Conservation (phyloP, 2,113 vertebrate genomes). For the Dipodomys spectabilis region DNA sequence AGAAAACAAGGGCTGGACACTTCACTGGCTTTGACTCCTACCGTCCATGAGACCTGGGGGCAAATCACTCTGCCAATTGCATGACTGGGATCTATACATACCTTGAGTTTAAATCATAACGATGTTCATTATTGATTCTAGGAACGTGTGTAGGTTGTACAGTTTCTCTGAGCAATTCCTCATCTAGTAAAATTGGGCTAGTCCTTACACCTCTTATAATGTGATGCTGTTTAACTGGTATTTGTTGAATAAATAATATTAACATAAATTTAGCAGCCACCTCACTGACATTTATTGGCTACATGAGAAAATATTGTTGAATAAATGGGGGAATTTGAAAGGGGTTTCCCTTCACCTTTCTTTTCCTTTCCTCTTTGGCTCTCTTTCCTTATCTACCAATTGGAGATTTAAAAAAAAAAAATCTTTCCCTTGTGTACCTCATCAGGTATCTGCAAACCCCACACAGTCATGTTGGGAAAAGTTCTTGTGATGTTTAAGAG, state of each 20-base stretch:
- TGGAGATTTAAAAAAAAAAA: neutral
- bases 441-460: neutral
- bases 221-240: neutral
- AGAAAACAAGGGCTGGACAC: neutral
- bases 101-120: neutral
- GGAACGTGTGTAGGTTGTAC: neutral
- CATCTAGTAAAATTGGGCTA: neutral
- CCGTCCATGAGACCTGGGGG: neutral
- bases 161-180: constrained; percentile 13
- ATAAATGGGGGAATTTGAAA: neutral
- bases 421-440: neutral
- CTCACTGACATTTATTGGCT: neutral
- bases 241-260: constrained; percentile 12
- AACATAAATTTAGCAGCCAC: neutral
- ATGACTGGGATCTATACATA: neutral
- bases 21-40: neutral
- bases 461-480: constrained; percentile 29
- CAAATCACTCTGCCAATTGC: neutral
- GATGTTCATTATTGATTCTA: neutral
- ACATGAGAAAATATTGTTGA: neutral
- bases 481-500: neutral
- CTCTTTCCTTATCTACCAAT: neutral
- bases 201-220: neutral
- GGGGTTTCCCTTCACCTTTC: neutral
- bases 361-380: neutral